A percentile compares a stretch with the other conserved stretches of the same genome.
phyloP scores from a whole-genome alignment of 2,888 invertebrate genomes.

The Liposcelis brunnea region DNA sequence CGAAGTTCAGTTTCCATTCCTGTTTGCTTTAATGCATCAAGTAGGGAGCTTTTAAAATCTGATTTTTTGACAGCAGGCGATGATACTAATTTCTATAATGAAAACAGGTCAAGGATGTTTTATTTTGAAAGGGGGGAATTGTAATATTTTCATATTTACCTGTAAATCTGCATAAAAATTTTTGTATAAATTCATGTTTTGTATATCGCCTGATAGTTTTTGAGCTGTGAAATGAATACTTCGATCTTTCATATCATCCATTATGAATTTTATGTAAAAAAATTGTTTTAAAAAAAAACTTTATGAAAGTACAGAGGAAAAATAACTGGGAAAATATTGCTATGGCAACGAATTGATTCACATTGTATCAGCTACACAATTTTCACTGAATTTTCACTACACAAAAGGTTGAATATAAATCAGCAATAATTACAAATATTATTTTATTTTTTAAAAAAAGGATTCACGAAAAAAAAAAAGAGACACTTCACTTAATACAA shows the following conservation, averaged over 20 bases:
- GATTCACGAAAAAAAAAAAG: no score
- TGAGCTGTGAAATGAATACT: slow-evolving; percentile 56
- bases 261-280: slow-evolving; percentile 17
- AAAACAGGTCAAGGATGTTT: neutral
- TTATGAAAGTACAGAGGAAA: no score
- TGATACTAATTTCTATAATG: slow-evolving; percentile 52
- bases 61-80: slow-evolving; percentile 56
- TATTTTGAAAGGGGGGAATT: neutral
- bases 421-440: no score
- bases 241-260: slow-evolving; percentile 39
- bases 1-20: slow-evolving; percentile 67
- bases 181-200: slow-evolving; percentile 55
- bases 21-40: slow-evolving; percentile 56
- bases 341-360: no score
- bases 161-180: slow-evolving; percentile 63
- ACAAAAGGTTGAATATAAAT: no score
- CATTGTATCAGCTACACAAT: no score
- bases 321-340: no score
- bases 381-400: no score
- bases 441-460: no score
- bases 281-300: no score
- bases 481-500: no score
- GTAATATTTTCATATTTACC: slow-evolving; percentile 29
- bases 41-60: slow-evolving; percentile 58
- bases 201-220: slow-evolving; percentile 64